Evolutionary conservation across 2,797 vertebrate species (phyloP).

Genomic region (Takifugu ocellatus): DNA sequence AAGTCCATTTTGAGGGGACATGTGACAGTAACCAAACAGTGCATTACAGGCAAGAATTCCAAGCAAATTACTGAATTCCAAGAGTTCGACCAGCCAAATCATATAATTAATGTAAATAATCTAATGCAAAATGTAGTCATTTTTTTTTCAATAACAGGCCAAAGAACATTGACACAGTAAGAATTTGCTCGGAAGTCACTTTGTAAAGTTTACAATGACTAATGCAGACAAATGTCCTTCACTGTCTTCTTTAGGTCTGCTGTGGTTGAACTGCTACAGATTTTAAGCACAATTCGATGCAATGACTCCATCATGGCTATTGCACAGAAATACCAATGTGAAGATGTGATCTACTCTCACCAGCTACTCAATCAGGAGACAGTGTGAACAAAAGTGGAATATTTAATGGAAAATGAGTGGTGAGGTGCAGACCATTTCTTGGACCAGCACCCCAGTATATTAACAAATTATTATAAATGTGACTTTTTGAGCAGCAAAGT

Average conservation of each 20-base stretch:
- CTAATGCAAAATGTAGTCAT: too few relatives aligned
- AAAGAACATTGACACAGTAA: too few relatives aligned
- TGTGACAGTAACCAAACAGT: too few relatives aligned
- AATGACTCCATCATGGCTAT: constrained; percentile 74
- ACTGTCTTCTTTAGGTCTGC: constrained; percentile 44
- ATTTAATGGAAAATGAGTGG: neutral
- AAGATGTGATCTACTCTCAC: constrained; percentile 73
- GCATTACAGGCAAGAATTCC: too few relatives aligned
- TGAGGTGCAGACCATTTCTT: too few relatives aligned
- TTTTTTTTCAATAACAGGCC: too few relatives aligned
- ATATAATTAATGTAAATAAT: too few relatives aligned
- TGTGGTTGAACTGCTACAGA: constrained; percentile 74
- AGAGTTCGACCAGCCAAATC: too few relatives aligned
- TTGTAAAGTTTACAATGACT: neutral
- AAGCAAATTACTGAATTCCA: too few relatives aligned
- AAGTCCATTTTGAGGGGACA: neutral
- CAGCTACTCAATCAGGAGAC: constrained; percentile 65
- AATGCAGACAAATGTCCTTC: neutral
- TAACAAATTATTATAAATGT: neutral
- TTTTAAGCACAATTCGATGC: constrained; percentile 82
- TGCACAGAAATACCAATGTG: constrained; percentile 77
- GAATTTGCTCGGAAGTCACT: neutral
- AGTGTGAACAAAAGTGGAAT: constrained; percentile 20
- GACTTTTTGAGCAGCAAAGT: neutral
- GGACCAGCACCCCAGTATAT: too few relatives aligned